Evolutionary conservation across 2,888 invertebrate genomes (phyloP).

Genomic region (Bombylius discolor): DNA sequence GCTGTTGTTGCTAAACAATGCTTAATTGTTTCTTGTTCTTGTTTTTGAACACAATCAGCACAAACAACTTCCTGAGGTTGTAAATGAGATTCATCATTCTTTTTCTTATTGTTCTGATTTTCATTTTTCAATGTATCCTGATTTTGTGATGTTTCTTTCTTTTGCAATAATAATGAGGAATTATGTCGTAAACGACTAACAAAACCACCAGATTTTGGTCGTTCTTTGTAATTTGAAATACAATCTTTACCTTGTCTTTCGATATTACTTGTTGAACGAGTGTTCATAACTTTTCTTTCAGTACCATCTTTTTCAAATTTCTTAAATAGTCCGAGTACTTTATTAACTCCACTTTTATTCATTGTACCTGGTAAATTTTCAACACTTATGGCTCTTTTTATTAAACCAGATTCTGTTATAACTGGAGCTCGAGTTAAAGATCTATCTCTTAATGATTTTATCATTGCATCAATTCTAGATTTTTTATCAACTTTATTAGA

Average conservation of each 20-base stretch:
- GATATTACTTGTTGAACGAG: constrained; percentile 33
- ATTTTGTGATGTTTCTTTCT: constrained; percentile 24
- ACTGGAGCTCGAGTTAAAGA: constrained; percentile 47
- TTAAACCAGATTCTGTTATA: constrained; percentile 50
- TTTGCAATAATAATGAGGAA: constrained; percentile 12
- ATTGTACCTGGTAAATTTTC: constrained; percentile 49
- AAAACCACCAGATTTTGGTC: constrained; percentile 20
- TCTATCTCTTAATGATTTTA: constrained; percentile 49
- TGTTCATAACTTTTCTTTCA: constrained; percentile 27
- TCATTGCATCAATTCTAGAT: constrained; percentile 42
- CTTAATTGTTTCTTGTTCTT: constrained; percentile 3
- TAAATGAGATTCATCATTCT: constrained; percentile 8
- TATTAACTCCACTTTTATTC: constrained; percentile 55
- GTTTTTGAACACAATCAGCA: constrained; percentile 17
- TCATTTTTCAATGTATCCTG: too few relatives aligned
- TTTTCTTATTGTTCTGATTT: constrained; percentile 9
- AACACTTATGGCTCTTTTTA: constrained; percentile 59
- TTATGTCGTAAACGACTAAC: constrained; percentile 12
- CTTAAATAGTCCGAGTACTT: constrained; percentile 63
- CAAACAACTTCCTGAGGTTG: constrained; percentile 8
- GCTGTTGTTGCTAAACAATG: background rate
- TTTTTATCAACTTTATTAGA: constrained; percentile 29
- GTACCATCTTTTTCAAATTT: constrained; percentile 53
- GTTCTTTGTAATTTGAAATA: constrained; percentile 23
- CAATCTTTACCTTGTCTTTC: constrained; percentile 27